These are phyloP conservation scores for Cydia strobilella DNA, from an alignment of 1,140 invertebrate species.

Conservation along the genomic window DNA sequence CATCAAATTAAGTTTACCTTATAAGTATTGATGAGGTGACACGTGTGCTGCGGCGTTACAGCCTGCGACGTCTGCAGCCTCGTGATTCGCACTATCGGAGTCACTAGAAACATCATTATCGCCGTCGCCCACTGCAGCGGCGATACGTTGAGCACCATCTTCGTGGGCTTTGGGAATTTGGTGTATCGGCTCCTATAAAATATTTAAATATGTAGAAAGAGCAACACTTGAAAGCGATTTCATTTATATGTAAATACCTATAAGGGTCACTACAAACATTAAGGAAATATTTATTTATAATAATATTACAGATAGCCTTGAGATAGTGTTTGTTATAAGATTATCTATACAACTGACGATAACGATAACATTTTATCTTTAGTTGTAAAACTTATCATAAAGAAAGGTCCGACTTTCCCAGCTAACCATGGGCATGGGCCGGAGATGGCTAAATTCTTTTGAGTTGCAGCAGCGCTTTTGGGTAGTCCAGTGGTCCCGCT, in stretches of 20 bases:
- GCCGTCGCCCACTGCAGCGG: conserved; percentile 64
- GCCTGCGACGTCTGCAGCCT: conserved; percentile 50
- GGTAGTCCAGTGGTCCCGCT: conserved; percentile 67
- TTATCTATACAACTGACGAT: too few relatives aligned
- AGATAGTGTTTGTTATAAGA: too few relatives aligned
- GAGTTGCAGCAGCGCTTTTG: conserved; percentile 58
- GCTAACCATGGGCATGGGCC: conserved; percentile 54
- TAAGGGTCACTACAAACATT: too few relatives aligned
- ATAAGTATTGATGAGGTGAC: conserved; percentile 62
- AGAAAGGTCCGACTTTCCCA: neutral
- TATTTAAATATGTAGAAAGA: neutral
- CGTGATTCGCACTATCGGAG: conserved; percentile 51
- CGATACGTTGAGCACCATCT: conserved; percentile 48
- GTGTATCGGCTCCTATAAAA: conserved; percentile 44
- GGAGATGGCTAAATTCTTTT: conserved; percentile 57
- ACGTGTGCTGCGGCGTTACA: conserved; percentile 52
- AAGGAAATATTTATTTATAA: too few relatives aligned
- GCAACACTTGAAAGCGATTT: too few relatives aligned
- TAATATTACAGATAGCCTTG: too few relatives aligned
- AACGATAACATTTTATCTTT: too few relatives aligned
- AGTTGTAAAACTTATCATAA: neutral
- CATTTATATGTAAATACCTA: too few relatives aligned
- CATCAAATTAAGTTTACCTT: too few relatives aligned
- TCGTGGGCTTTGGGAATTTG: conserved; percentile 55
- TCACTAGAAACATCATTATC: conserved; percentile 45